A percentile compares a stretch with the other conserved stretches of the same genome.
Conservation (phyloP, 92 coral and sea anemone species). For the Galaxea fascicularis region DNA sequence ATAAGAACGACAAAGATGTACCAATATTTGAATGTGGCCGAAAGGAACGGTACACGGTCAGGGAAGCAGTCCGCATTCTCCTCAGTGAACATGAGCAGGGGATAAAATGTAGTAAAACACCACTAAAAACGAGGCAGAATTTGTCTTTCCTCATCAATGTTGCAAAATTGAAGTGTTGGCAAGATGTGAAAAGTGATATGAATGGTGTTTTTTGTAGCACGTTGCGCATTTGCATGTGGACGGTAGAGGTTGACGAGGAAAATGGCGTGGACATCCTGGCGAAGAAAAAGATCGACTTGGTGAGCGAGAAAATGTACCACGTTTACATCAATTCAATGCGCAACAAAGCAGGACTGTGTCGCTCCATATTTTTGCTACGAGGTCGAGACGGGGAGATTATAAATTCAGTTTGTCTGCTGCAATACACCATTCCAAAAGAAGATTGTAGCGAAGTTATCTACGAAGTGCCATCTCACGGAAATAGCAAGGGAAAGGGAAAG, state of each 20-base stretch:
- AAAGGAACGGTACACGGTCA: slow-evolving; percentile 34
- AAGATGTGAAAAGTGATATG: slow-evolving; percentile 67
- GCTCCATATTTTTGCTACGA: slow-evolving; percentile 26
- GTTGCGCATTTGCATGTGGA: slow-evolving; percentile 56
- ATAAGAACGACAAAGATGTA: slow-evolving; percentile 13
- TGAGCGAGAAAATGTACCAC: background rate
- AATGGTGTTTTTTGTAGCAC: slow-evolving; percentile 42
- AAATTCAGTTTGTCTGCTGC: slow-evolving; percentile 3
- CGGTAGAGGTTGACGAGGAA: slow-evolving; percentile 37
- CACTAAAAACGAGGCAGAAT: slow-evolving; percentile 45
- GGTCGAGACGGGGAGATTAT: slow-evolving; percentile 17
- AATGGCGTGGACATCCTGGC: slow-evolving; percentile 22
- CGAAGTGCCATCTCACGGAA: slow-evolving; percentile 21
- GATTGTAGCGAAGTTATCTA: slow-evolving; percentile 16
- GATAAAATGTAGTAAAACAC: slow-evolving; percentile 50
- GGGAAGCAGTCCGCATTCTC: slow-evolving; percentile 36
- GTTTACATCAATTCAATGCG: no score
- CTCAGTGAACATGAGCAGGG: background rate
- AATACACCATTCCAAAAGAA: background rate
- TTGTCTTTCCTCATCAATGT: slow-evolving; percentile 57
- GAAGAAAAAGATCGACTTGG: slow-evolving; percentile 33
- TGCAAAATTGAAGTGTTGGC: slow-evolving; percentile 27
- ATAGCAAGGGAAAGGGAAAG: slow-evolving; percentile 18
- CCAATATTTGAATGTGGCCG: slow-evolving; percentile 37
- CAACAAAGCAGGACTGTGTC: no score